phyloP scores from a whole-genome alignment of 2,113 vertebrate species.

The Melanocharis versteri region DNA sequence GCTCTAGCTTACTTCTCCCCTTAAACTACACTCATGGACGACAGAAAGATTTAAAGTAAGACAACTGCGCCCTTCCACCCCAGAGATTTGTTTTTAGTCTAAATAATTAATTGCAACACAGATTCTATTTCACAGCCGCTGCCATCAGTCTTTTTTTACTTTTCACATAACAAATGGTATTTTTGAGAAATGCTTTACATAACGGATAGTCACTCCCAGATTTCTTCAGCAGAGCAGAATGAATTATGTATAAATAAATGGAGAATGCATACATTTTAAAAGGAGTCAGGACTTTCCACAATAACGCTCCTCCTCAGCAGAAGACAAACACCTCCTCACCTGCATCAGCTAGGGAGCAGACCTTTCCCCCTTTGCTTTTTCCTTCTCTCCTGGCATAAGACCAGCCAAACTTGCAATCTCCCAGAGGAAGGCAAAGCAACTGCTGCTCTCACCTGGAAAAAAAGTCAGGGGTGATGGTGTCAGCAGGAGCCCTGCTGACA shows the following conservation, averaged over 20 bases:
- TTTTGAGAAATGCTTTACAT: conserved; percentile 13
- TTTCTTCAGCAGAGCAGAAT: background rate
- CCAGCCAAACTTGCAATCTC: background rate
- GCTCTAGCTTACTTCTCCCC: background rate
- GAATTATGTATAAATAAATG: background rate
- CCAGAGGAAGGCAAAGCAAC: background rate
- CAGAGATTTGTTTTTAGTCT: background rate
- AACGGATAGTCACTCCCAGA: background rate
- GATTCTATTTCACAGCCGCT: background rate
- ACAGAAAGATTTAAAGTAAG: background rate
- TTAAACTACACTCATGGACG: background rate
- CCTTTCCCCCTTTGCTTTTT: background rate
- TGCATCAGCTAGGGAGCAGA: background rate
- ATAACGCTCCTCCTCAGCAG: background rate
- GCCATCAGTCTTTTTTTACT: background rate
- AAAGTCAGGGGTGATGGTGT: background rate
- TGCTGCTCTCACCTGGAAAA: background rate
- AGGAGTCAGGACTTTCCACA: background rate
- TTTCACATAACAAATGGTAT: background rate
- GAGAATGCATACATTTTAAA: background rate
- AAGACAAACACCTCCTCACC: background rate
- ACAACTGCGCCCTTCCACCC: background rate
- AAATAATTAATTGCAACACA: background rate
- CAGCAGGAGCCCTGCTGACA: background rate
- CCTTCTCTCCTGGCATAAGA: background rate